Evolutionary conservation across 2,797 vertebrate genomes (phyloP), one percentile per base, ranked within the genome.

Genomic region (Denticeps clupeoides): DNA sequence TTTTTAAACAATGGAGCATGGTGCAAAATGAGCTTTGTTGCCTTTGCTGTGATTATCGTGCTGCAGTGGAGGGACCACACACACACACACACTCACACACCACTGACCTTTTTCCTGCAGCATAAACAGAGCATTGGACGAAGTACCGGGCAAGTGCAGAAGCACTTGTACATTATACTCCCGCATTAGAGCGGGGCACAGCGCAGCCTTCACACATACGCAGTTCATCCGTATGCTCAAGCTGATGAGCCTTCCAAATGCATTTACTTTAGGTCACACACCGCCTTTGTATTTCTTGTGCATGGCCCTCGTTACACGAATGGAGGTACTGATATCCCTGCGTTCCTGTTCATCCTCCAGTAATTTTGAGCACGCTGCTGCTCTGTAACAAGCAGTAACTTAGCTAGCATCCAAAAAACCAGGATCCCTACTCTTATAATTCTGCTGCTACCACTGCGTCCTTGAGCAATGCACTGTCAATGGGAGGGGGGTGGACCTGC

Each of bases 1-100:
- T 33, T 21, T 35, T 42, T 37, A 43, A 51, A 26, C 45, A 56
- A 49, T 56, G 61, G 57, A 64, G 58, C 22, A 21, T 60, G 54
- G 47, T 51, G 57, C 45, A 56, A 56, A 47, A 56, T 26, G 47
- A 52, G 16, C 35, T 19, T n/a, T 10, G 7, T 13, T 19, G 35
- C 35, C 38, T 38, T 38, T 35, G 38, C 35, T 21, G 35, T 11
- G 21, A 38, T 38, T 21, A 19, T 38, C 35, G 38, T 38, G 35
- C 16, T 19, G 35, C 35, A 38, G 18, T 19, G 9, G 35, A 35
- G 33, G 35, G 15, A 18, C 33, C 16, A 35, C 35, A 38, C 18
- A 19, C 35, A 19, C 16, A 11, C 3, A 4, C 7, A 9, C 15
- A 11, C 9, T 4, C 9, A 38, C 9, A 38, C 35, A 21, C 35